Evolutionary conservation across 2,888 invertebrate species (phyloP).

Genomic region (Drosophila buzzatii): DNA sequence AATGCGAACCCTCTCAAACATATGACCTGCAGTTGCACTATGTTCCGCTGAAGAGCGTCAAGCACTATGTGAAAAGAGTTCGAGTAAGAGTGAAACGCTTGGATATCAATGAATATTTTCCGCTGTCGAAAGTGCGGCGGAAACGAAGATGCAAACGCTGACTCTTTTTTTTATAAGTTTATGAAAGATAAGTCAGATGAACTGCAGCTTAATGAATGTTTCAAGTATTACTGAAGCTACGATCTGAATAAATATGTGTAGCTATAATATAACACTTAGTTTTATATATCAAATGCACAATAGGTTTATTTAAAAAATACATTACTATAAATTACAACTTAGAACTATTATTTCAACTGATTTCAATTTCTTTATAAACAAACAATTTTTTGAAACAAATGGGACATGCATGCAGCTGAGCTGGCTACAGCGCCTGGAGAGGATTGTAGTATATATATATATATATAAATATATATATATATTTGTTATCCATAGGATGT

Average conservation of each 20-base stretch:
- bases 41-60: conserved; percentile 42
- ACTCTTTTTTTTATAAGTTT: background rate
- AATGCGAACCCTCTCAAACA: too few relatives aligned
- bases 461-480: background rate
- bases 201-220: background rate
- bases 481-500: conserved; percentile 31
- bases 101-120: conserved; percentile 50
- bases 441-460: conserved; percentile 37
- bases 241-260: background rate
- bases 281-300: conserved; percentile 71
- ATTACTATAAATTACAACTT: conserved; percentile 79
- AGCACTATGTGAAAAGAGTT: conserved; percentile 49
- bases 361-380: conserved; percentile 53
- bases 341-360: conserved; percentile 50
- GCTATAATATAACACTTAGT: background rate
- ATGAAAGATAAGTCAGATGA: background rate
- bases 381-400: conserved; percentile 51
- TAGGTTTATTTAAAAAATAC: conserved; percentile 77
- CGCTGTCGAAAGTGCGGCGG: background rate
- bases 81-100: conserved; percentile 57
- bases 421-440: conserved; percentile 3
- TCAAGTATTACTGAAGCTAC: background rate
- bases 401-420: conserved; percentile 16
- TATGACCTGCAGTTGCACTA: background rate
- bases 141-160: background rate